phyloP scores from a whole-genome alignment of 2,797 vertebrate genomes.

The Chloroceryle inda region DNA sequence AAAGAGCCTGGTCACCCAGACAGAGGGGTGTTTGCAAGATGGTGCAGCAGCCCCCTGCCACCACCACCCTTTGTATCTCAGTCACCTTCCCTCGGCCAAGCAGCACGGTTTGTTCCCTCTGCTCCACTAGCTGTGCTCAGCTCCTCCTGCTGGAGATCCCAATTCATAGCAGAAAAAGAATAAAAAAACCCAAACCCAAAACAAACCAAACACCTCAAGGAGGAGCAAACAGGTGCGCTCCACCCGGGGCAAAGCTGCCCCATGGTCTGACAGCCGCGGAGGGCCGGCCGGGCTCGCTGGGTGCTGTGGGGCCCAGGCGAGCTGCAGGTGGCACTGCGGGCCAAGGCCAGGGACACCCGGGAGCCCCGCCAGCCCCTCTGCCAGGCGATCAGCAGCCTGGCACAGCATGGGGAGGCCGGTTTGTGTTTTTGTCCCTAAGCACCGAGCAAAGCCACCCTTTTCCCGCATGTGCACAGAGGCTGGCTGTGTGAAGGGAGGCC shows the following conservation, averaged over 20 bases:
- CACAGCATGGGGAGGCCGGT: background rate
- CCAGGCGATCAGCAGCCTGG: background rate
- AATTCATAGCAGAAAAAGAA: rapidly evolving
- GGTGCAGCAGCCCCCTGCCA: background rate
- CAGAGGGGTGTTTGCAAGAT: background rate
- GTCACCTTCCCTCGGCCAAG: background rate
- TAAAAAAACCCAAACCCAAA: too few relatives aligned
- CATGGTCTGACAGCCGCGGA: too few relatives aligned
- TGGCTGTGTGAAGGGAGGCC: background rate
- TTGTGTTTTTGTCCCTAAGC: background rate
- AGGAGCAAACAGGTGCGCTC: background rate
- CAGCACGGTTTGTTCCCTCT: background rate
- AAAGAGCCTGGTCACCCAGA: background rate
- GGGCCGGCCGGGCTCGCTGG: background rate
- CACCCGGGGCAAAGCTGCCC: background rate
- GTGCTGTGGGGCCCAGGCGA: background rate
- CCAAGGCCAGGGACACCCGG: background rate
- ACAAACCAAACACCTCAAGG: too few relatives aligned
- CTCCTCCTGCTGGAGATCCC: background rate
- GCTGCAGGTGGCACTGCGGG: background rate
- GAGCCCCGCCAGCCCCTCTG: background rate
- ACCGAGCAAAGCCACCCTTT: too few relatives aligned
- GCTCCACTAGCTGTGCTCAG: background rate
- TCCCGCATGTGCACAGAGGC: rapidly evolving
- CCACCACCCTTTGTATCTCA: rapidly evolving